Percentiles rank a stretch among this genome's conserved stretches.
phyloP scores from a whole-genome alignment of 2,113 vertebrate genomes.

The Tonatia bakeri region DNA sequence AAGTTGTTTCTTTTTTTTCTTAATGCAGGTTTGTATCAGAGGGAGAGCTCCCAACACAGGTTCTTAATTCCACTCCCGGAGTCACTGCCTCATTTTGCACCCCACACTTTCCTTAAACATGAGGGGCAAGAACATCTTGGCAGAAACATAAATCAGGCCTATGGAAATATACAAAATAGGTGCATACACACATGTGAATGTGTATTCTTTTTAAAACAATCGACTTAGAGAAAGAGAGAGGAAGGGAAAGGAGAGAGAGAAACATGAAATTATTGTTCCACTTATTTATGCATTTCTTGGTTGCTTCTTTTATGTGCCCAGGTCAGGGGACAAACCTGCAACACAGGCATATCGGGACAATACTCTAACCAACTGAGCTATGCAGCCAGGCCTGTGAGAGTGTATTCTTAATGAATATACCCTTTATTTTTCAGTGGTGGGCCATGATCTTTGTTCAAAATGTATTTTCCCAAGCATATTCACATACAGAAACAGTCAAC shows the following conservation, averaged over 20 bases:
- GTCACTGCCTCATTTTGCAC: not conserved
- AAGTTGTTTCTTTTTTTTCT: not conserved
- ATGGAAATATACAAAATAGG: not conserved
- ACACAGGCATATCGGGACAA: too few relatives aligned
- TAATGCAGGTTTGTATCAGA: not conserved
- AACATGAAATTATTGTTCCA: too few relatives aligned
- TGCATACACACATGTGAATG: not conserved
- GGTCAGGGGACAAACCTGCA: too few relatives aligned
- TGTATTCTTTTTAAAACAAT: not conserved
- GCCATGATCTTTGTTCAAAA: slow-evolving; percentile 27
- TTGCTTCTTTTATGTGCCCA: too few relatives aligned
- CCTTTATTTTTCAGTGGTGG: not conserved
- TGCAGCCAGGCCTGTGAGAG: not conserved
- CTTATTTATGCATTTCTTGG: too few relatives aligned
- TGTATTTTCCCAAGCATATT: not conserved
- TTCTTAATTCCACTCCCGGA: slow-evolving; percentile 8
- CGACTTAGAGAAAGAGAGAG: too few relatives aligned
- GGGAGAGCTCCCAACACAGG: not conserved
- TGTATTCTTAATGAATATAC: not conserved
- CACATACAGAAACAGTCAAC: slow-evolving; percentile 19
- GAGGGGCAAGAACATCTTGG: not conserved
- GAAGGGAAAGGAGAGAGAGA: too few relatives aligned
- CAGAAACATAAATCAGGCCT: not conserved
- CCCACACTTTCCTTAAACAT: not conserved
- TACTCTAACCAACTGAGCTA: too few relatives aligned